Conservation (phyloP, 2,888 invertebrate species). For the Oscheius myriophilus region DNA sequence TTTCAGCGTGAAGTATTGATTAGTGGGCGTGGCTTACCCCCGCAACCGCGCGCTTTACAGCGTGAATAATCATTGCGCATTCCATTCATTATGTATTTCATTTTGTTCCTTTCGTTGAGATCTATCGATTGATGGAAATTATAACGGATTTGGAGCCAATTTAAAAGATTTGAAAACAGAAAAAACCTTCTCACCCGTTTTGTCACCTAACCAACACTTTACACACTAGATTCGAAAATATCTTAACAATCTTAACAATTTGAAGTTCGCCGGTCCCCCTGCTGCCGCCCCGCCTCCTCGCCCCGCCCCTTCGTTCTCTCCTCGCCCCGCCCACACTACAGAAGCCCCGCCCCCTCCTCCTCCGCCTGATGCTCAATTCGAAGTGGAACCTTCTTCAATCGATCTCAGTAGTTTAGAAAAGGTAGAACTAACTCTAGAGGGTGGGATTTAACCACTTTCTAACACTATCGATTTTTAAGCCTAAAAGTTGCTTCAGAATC, state of each 20-base stretch:
- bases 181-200: no score
- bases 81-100: no score
- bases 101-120: no score
- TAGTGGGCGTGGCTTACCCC: no score
- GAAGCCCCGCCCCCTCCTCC: not conserved
- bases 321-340: not conserved
- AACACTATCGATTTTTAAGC: not conserved
- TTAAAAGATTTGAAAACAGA: no score
- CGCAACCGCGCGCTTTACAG: no score
- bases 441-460: not conserved
- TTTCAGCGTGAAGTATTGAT: no score
- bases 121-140: no score
- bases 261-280: constrained; percentile 16
- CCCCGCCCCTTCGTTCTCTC: not conserved
- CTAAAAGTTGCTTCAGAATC: constrained; percentile 24
- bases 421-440: constrained; percentile 15
- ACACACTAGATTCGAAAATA: no score
- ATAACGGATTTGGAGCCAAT: not conserved
- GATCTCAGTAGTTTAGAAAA: constrained; percentile 17
- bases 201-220: no score
- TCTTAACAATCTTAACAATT: not conserved
- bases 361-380: not conserved
- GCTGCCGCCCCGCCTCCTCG: constrained; percentile 4
- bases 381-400: constrained; percentile 8
- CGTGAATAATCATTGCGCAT: no score